Evolutionary conservation across 2,888 invertebrate species (phyloP).

Genomic region (Drosophila suboccidentalis): DNA sequence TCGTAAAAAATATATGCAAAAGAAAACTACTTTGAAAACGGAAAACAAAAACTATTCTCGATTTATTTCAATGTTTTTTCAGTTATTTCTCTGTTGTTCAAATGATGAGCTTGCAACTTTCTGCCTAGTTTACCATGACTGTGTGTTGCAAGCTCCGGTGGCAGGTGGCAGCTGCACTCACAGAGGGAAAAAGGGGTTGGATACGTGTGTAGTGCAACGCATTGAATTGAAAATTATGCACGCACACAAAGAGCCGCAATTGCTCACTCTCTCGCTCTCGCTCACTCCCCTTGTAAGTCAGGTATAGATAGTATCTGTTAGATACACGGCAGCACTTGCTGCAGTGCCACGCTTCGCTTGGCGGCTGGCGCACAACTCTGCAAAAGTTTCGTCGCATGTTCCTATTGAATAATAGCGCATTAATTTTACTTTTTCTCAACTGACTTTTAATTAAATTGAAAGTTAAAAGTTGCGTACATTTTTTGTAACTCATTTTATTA

Average conservation of each 20-base stretch:
- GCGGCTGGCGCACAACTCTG: constrained; percentile 27
- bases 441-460: constrained; percentile 77
- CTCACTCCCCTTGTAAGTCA: constrained; percentile 4
- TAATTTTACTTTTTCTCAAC: constrained; percentile 65
- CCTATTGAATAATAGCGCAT: constrained; percentile 60
- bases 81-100: constrained; percentile 1
- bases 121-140: constrained; percentile 38
- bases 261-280: not conserved
- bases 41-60: constrained; percentile 32
- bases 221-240: constrained; percentile 62
- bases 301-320: constrained; percentile 40
- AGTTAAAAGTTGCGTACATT: constrained; percentile 60
- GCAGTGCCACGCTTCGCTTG: constrained; percentile 36
- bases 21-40: constrained; percentile 58
- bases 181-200: constrained; percentile 33
- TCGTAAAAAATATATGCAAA: constrained; percentile 64
- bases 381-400: constrained; percentile 51
- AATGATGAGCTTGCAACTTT: constrained; percentile 68
- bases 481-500: constrained; percentile 3
- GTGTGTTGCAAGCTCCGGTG: constrained; percentile 7
- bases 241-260: constrained; percentile 27
- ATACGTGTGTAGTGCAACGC: constrained; percentile 27
- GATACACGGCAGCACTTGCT: constrained; percentile 32
- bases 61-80: constrained; percentile 36
- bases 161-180: constrained; percentile 46